Evolutionary conservation across 2,797 vertebrate species (phyloP).

Genomic region (Lepidocolaptes lacrymiger): DNA sequence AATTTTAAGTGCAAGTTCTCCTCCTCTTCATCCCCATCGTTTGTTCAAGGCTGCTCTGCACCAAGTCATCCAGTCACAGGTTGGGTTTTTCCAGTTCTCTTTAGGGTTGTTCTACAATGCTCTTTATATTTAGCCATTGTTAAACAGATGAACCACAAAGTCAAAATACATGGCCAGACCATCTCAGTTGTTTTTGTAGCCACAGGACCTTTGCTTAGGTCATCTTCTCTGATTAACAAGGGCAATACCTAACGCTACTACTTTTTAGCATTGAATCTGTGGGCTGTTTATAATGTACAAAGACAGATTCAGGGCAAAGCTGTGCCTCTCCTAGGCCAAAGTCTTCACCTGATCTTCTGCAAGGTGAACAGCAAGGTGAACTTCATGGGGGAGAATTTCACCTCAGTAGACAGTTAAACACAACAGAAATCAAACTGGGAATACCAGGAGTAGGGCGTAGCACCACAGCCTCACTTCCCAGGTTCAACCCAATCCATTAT

Average conservation of each 20-base stretch:
- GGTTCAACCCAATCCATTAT: rapidly evolving
- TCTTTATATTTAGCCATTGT: background rate
- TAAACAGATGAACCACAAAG: background rate
- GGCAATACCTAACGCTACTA: rapidly evolving
- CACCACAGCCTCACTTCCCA: background rate
- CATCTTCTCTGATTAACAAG: background rate
- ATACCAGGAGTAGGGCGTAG: background rate
- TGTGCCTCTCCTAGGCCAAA: background rate
- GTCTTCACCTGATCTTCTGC: background rate
- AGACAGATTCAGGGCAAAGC: background rate
- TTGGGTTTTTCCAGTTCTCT: background rate
- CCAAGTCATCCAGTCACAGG: background rate
- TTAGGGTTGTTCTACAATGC: rapidly evolving
- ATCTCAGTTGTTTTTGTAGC: background rate
- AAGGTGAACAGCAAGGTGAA: background rate
- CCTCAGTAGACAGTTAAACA: rapidly evolving
- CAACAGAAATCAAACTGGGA: background rate
- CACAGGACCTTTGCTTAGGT: background rate
- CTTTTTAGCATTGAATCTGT: background rate
- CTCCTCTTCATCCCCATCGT: background rate
- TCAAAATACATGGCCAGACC: background rate
- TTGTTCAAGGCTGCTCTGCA: background rate
- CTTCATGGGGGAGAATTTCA: background rate
- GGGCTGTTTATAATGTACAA: no score
- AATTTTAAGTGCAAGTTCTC: background rate